These are phyloP conservation scores for Tetraneura akinire DNA, from an alignment of 1,140 invertebrate genomes.

Conservation along the genomic window DNA sequence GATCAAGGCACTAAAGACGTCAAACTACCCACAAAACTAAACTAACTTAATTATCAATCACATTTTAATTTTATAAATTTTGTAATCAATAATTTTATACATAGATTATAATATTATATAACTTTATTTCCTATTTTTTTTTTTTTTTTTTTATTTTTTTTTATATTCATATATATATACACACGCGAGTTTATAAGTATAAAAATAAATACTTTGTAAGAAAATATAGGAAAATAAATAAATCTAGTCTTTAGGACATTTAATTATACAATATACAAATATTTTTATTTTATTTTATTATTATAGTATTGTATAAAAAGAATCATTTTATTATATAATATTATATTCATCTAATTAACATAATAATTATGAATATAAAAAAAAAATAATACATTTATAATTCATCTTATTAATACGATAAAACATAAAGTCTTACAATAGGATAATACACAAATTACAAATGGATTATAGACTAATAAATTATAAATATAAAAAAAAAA, in stretches of 20 bases:
- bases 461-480: neutral
- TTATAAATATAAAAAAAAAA: too few species aligned
- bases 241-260: neutral
- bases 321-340: neutral
- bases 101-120: too few species aligned
- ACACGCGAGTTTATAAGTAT: neutral
- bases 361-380: neutral
- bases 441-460: conserved; percentile 3
- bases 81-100: neutral
- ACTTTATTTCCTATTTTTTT: too few species aligned
- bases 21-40: conserved; percentile 41
- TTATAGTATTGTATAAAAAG: neutral
- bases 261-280: neutral
- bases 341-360: neutral
- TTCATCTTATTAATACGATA: neutral
- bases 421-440: neutral
- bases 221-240: neutral
- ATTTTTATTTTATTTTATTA: neutral
- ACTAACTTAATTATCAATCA: neutral
- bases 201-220: too few species aligned
- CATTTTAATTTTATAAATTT: neutral
- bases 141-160: neutral
- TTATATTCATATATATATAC: too few species aligned
- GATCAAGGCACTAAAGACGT: conserved; percentile 26
- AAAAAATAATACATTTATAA: neutral